Percentiles rank a stretch among this genome's conserved stretches.
phyloP scores from a whole-genome alignment of 1,140 invertebrate genomes.

The Caenorhabditis tropicalis region DNA sequence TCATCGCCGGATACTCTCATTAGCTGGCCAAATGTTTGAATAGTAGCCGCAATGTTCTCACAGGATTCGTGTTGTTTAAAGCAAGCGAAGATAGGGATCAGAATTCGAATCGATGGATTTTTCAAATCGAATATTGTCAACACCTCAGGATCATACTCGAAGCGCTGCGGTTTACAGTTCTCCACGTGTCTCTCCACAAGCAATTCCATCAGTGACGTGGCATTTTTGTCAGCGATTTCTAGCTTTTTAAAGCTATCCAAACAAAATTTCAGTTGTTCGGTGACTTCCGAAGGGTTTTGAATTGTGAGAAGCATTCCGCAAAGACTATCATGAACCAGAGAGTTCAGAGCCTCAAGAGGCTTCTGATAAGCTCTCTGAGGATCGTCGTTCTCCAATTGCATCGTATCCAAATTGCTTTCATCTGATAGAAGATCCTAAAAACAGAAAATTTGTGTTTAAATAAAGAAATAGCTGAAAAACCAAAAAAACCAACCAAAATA shows the following conservation, averaged over 20 bases:
- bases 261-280: not conserved
- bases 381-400: not conserved
- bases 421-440: conserved; percentile 3
- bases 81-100: not conserved
- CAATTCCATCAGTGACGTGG: not conserved
- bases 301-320: not conserved
- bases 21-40: not conserved
- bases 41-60: not conserved
- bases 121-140: not conserved
- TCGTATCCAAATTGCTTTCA: not conserved
- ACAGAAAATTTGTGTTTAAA: too few relatives aligned
- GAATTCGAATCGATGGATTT: not conserved
- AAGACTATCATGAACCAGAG: not conserved
- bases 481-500: not conserved
- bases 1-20: not conserved
- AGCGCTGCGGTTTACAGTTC: not conserved
- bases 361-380: not conserved
- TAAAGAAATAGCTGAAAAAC: not conserved
- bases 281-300: not conserved
- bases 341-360: not conserved
- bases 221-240: not conserved
- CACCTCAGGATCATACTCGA: not conserved
- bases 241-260: not conserved
- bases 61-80: not conserved
- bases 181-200: not conserved